phyloP scores from a whole-genome alignment of 2,113 vertebrate species.

The Leptobrachium leishanense region DNA sequence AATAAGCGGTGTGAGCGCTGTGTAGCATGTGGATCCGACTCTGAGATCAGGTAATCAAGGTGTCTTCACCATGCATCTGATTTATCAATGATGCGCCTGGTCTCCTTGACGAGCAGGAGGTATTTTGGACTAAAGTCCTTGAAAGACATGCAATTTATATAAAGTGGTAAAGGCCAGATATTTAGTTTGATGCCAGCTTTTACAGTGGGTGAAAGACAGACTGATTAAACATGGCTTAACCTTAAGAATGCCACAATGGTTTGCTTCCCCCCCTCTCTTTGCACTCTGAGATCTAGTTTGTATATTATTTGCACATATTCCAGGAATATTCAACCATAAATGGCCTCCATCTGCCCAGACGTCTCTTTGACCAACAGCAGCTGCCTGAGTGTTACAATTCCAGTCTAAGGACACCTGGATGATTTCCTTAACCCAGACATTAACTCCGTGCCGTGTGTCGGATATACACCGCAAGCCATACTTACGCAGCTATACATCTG shows the following conservation, averaged over 20 bases:
- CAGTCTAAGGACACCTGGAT: too few relatives aligned
- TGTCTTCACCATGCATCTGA: conserved; percentile 1
- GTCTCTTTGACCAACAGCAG: too few relatives aligned
- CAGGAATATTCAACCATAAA: too few relatives aligned
- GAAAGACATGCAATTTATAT: conserved; percentile 11
- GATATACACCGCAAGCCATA: too few relatives aligned
- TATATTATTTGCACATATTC: too few relatives aligned
- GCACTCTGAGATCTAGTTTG: background rate
- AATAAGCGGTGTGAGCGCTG: too few relatives aligned
- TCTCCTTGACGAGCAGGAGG: background rate
- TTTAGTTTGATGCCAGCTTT: background rate
- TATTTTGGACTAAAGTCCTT: conserved; percentile 5
- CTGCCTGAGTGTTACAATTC: too few relatives aligned
- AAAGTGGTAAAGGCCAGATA: background rate
- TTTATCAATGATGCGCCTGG: conserved; percentile 1
- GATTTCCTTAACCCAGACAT: too few relatives aligned
- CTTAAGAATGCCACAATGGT: background rate
- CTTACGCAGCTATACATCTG: too few relatives aligned
- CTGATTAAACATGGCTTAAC: background rate
- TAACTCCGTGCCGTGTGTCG: too few relatives aligned
- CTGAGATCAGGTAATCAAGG: background rate
- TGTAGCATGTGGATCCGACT: background rate
- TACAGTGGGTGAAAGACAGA: background rate
- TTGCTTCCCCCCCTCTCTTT: background rate
- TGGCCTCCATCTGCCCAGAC: too few relatives aligned